Evolutionary conservation across 2,113 vertebrate genomes (phyloP), one percentile per base, ranked within the genome.

Genomic region (Aplodontia rufa): DNA sequence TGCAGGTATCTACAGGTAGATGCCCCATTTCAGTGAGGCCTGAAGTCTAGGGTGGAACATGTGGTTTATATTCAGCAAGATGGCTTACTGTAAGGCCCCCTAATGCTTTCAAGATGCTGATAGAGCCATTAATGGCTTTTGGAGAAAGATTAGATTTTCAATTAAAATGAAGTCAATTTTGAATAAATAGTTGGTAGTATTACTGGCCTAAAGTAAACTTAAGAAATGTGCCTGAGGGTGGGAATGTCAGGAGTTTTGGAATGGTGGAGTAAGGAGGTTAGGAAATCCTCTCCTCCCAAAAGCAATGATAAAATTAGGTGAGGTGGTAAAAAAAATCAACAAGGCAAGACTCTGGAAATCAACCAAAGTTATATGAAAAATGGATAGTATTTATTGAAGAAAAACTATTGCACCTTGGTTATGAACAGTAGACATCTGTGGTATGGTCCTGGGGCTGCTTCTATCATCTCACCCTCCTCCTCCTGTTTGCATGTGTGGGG

Each of bases 71-170:
- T 97, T 96, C 88, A 97, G 81, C 75, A 85, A 94, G 97, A 96
- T 30, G 9, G 97, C 98, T 97, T 90, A 62, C 93, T 81, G 90
- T 95, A 69, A 96, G 92, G 17, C 66, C 96, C 24, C 32, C 62
- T 98, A 98, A 98, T 98, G 96, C 91, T 98, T 98, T 98, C 98
- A 98, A 98, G 98, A 98, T 97, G 97, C 76, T 93, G 95, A 98
- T 98, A 94, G 96, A 98, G 90, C 96, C 97, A 98, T 98, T 98
- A 98, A 97, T 98, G 97, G 89, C 92, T 97, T 76, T 87, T 81
- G 94, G 96, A 98, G 92, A 97, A 98, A 97, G 97, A 98, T 97
- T 97, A 97, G 94, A 97, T 85, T 96, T 98, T 98, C 93, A 97
- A 98, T 98, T 98, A 98, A 98, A 98, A 95, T 96, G 93, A 97